Conservation (phyloP, 2,888 invertebrate genomes). For the Pedicia rivosa region DNA sequence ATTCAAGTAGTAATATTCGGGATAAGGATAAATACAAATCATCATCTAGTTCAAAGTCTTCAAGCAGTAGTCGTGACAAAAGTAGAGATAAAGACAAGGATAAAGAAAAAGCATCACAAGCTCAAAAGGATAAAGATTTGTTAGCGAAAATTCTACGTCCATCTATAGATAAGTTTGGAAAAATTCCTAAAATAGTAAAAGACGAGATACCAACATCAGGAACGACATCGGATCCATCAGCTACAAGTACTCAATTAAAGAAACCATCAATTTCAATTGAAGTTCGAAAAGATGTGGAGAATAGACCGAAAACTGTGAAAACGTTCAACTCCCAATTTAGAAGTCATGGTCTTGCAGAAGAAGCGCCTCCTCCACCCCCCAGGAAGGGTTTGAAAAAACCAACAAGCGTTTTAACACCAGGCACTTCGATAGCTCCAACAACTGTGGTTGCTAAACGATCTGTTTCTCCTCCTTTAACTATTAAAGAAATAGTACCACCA, state of each 20-base stretch:
- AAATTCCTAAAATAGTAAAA: slow-evolving; percentile 56
- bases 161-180: slow-evolving; percentile 55
- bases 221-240: too few species aligned
- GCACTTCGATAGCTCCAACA: slow-evolving; percentile 15
- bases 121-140: slow-evolving; percentile 51
- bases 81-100: slow-evolving; percentile 18
- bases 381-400: slow-evolving; percentile 48
- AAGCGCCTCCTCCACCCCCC: slow-evolving; percentile 71
- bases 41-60: slow-evolving; percentile 7
- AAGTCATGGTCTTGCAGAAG: slow-evolving; percentile 79
- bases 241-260: slow-evolving; percentile 27
- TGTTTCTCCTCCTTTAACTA: slow-evolving; percentile 22
- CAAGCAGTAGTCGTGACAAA: slow-evolving; percentile 10
- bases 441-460: slow-evolving; percentile 18
- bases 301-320: slow-evolving; percentile 78
- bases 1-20: slow-evolving; percentile 15
- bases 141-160: slow-evolving; percentile 48
- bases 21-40: slow-evolving; percentile 26
- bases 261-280: slow-evolving; percentile 71
- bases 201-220: slow-evolving; percentile 22
- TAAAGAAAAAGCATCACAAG: slow-evolving; percentile 34
- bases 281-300: slow-evolving; percentile 52
- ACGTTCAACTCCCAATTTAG: slow-evolving; percentile 82
- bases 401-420: slow-evolving; percentile 15
- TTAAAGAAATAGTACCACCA: slow-evolving; percentile 23